Percentiles rank a stretch among this genome's conserved stretches.
phyloP scores from a whole-genome alignment of 2,113 vertebrate species.

The Macrotus californicus region DNA sequence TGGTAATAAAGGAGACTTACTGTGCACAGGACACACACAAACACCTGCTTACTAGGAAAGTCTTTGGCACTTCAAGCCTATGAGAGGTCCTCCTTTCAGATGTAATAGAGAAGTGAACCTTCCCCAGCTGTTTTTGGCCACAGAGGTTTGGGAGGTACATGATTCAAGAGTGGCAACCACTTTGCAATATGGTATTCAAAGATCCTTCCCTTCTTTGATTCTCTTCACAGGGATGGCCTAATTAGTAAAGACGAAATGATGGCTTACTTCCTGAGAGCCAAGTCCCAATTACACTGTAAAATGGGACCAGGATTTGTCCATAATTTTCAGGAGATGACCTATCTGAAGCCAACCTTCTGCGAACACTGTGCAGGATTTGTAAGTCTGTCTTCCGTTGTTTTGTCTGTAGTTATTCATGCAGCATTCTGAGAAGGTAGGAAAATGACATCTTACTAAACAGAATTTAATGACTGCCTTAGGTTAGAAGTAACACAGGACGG shows the following conservation, averaged over 20 bases:
- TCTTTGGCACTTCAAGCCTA: neutral
- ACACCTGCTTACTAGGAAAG: neutral
- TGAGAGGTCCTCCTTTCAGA: neutral
- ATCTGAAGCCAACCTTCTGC: constrained; percentile 97
- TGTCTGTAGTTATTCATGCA: neutral
- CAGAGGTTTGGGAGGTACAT: neutral
- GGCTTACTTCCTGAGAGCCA: constrained; percentile 95
- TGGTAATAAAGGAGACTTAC: neutral
- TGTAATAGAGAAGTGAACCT: neutral
- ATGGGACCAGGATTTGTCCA: constrained; percentile 98
- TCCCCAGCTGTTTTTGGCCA: neutral
- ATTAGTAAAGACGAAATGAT: constrained; percentile 99
- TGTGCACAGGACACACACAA: neutral
- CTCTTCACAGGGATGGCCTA: constrained; percentile 87
- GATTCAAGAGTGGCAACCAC: neutral
- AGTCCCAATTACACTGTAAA: constrained; percentile 94
- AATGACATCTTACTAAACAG: neutral
- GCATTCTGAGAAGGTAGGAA: neutral
- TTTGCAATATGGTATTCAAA: neutral
- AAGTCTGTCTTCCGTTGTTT: constrained; percentile 75
- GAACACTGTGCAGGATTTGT: constrained; percentile 99
- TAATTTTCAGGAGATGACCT: constrained; percentile 97
- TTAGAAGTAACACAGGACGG: neutral
- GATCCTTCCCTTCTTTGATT: constrained; percentile 15
- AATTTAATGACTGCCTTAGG: neutral